A percentile compares a stretch with the other conserved stretches of the same genome.
phyloP scores from a whole-genome alignment of 1,140 invertebrate species.

The Trissolcus basalis region DNA sequence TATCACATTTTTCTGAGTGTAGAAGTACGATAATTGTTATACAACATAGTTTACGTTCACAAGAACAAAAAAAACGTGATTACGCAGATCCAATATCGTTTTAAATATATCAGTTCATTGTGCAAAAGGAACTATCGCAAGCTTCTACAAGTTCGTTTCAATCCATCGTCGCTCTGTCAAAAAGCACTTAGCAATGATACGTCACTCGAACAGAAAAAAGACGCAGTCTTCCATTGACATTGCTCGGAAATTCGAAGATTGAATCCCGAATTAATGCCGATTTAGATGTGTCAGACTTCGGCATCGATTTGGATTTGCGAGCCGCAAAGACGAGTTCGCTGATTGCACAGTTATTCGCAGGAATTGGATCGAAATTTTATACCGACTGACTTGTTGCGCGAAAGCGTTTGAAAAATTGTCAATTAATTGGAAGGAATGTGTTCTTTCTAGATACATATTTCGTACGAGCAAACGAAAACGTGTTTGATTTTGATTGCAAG shows the following conservation, averaged over 20 bases:
- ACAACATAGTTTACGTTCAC: no score
- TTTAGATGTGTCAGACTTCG: conserved; percentile 13
- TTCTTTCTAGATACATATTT: no score
- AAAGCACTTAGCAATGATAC: conserved; percentile 52
- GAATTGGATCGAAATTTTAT: conserved; percentile 6
- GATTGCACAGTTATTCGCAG: conserved; percentile 4
- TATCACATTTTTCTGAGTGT: no score
- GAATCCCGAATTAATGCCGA: conserved; percentile 6
- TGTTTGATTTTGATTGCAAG: conserved; percentile 17
- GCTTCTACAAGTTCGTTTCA: conserved; percentile 41
- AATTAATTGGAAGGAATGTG: no score
- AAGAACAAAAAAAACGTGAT: no score
- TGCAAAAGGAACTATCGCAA: conserved; percentile 4
- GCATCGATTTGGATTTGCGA: conserved; percentile 1
- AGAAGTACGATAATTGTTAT: no score
- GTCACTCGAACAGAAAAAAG: conserved; percentile 10
- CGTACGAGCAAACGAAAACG: not conserved
- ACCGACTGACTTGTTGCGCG: conserved; percentile 19
- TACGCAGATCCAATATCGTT: not conserved
- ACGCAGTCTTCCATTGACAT: conserved; percentile 17
- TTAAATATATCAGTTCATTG: conserved; percentile 34
- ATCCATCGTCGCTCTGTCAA: conserved; percentile 50
- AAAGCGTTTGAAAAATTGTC: conserved; percentile 3
- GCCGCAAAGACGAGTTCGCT: conserved; percentile 7
- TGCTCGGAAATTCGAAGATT: conserved; percentile 20